Conservation (phyloP, 1,140 invertebrate species). For the Eufriesea mexicana region DNA sequence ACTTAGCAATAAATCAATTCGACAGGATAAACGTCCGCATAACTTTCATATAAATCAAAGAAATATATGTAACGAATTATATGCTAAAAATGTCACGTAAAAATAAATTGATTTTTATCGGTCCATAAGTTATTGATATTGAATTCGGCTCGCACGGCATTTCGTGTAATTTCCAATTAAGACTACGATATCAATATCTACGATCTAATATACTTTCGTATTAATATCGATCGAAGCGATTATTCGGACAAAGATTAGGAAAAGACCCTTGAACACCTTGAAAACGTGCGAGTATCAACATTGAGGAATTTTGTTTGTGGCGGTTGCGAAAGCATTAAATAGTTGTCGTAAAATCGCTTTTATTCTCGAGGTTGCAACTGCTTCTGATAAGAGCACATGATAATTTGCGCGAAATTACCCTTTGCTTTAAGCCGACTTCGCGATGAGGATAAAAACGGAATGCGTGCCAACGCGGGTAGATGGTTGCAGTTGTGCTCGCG, state of each 20-base stretch:
- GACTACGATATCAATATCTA: not conserved
- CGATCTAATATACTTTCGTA: no score
- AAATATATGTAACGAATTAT: no score
- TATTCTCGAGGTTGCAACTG: constrained; percentile 31
- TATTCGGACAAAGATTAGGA: not conserved
- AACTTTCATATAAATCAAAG: no score
- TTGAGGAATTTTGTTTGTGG: not conserved
- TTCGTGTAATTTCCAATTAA: not conserved
- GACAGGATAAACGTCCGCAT: no score
- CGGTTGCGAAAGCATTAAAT: not conserved
- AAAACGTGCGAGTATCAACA: not conserved
- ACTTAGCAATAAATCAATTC: no score
- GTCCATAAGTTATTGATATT: not conserved
- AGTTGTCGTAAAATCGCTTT: constrained; percentile 21
- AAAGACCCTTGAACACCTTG: not conserved
- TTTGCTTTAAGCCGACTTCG: not conserved
- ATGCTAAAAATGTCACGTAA: not conserved
- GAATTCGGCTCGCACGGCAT: no score
- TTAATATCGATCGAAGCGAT: not conserved
- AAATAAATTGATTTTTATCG: not conserved
- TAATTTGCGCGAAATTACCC: constrained; percentile 17
- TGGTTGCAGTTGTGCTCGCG: not conserved
- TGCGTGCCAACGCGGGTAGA: not conserved
- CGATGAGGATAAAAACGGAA: constrained; percentile 30
- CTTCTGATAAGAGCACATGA: constrained; percentile 36